Conservation (phyloP, 2,888 invertebrate species). For the Stegana nigrithorax region DNA sequence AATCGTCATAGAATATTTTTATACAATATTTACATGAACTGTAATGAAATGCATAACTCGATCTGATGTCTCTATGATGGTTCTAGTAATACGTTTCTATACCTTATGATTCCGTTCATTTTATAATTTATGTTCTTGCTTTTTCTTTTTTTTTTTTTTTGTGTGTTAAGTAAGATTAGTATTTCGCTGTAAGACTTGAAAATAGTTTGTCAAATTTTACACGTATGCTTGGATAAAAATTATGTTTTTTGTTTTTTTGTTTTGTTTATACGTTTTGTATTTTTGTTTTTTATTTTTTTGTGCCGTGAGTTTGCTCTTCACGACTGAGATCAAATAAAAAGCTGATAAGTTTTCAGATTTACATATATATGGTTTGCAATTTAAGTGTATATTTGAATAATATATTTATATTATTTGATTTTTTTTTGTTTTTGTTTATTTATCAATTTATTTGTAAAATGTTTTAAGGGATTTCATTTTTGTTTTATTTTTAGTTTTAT, state of each 20-base stretch:
- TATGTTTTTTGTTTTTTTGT: slow-evolving; percentile 9
- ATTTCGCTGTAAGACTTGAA: slow-evolving; percentile 1
- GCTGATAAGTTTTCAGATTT: slow-evolving; percentile 44
- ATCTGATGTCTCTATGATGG: too few relatives aligned
- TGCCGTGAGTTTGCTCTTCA: slow-evolving; percentile 20
- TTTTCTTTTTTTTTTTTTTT: slow-evolving; percentile 14
- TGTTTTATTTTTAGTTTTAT: not conserved
- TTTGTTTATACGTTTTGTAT: not conserved
- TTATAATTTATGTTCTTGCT: too few relatives aligned
- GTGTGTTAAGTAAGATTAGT: slow-evolving; percentile 5
- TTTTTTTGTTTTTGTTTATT: slow-evolving; percentile 8
- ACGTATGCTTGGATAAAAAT: not conserved
- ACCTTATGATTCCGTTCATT: too few relatives aligned
- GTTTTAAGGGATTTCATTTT: slow-evolving; percentile 17
- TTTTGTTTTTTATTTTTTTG: slow-evolving; percentile 22
- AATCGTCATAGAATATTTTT: slow-evolving; percentile 42
- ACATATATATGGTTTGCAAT: too few relatives aligned
- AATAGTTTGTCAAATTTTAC: slow-evolving; percentile 12
- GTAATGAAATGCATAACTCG: slow-evolving; percentile 37
- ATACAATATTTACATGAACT: slow-evolving; percentile 63
- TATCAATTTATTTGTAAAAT: not conserved
- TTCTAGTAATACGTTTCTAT: slow-evolving; percentile 4
- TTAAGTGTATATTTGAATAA: too few relatives aligned
- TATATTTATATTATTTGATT: too few relatives aligned
- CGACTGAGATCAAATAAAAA: slow-evolving; percentile 56